These are phyloP conservation scores for Austrolebias charrua DNA, from an alignment of 2,797 vertebrate species.

Conservation along the genomic window DNA sequence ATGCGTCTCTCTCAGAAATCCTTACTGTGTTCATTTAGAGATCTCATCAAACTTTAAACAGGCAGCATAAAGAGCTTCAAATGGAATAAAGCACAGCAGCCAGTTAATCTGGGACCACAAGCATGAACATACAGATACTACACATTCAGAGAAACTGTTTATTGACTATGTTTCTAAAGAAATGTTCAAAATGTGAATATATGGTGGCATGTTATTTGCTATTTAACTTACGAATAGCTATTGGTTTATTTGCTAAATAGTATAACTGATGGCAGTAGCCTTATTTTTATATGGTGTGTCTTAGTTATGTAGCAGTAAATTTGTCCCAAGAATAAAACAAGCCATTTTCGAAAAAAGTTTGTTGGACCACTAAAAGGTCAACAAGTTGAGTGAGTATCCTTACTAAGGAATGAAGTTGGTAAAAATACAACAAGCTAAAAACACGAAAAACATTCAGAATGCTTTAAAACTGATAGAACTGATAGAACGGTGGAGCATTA, in stretches of 20 bases:
- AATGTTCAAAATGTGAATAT: background rate
- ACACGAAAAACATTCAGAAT: background rate
- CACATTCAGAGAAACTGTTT: background rate
- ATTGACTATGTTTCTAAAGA: background rate
- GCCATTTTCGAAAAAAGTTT: background rate
- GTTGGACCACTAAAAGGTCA: background rate
- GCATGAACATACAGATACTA: slow-evolving; percentile 12
- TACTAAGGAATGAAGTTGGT: no score
- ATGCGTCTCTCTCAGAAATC: slow-evolving; percentile 61
- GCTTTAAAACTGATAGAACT: background rate
- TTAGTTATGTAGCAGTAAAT: background rate
- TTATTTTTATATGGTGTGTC: background rate
- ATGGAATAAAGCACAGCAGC: slow-evolving; percentile 67
- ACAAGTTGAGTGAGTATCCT: no score
- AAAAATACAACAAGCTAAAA: background rate
- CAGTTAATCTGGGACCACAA: slow-evolving; percentile 38
- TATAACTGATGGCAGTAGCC: no score
- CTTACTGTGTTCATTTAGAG: slow-evolving; percentile 67
- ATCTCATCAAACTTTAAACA: slow-evolving; percentile 79
- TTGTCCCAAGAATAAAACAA: background rate
- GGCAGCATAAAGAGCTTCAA: slow-evolving; percentile 74
- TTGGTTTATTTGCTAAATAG: background rate
- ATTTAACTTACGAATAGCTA: background rate
- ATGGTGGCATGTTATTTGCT: background rate
- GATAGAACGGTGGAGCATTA: background rate